phyloP scores from a whole-genome alignment of 2,888 invertebrate species.

The Zele albiditarsus region DNA sequence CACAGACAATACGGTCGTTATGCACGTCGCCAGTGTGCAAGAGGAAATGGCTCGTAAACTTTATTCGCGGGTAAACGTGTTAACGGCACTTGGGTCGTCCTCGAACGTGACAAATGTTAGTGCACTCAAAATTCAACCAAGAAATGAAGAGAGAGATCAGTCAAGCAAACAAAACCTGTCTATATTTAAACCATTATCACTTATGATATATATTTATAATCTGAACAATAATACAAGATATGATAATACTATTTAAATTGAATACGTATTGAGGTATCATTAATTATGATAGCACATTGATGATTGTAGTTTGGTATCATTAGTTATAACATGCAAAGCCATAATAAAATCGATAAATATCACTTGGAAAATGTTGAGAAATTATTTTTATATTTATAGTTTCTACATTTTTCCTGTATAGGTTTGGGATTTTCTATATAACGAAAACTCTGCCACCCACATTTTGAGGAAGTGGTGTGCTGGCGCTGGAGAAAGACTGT shows the following conservation, averaged over 20 bases:
- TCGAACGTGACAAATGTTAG: conserved; percentile 6
- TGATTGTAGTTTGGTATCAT: not conserved
- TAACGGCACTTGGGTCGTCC: conserved; percentile 24
- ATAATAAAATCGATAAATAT: not conserved
- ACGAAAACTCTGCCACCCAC: not conserved
- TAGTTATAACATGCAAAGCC: not conserved
- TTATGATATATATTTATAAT: no score
- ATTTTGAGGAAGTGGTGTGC: conserved; percentile 32
- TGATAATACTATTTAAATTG: no score
- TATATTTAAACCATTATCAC: not conserved
- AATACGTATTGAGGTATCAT: no score
- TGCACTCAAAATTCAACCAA: not conserved
- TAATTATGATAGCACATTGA: no score
- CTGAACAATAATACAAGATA: no score
- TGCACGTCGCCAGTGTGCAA: conserved; percentile 30
- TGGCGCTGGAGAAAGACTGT: conserved; percentile 50
- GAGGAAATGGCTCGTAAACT: conserved; percentile 39
- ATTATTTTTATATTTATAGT: conserved; percentile 15
- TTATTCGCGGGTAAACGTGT: conserved; percentile 19
- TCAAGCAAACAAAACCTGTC: not conserved
- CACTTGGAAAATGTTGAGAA: not conserved
- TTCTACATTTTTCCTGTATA: conserved; percentile 6
- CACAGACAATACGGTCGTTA: conserved; percentile 38
- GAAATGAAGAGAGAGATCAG: not conserved
- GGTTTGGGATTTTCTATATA: not conserved